Base-by-base conservation (phyloP, 2,113 vertebrate genomes). In the Neomonachus schauinslandi region DNA sequence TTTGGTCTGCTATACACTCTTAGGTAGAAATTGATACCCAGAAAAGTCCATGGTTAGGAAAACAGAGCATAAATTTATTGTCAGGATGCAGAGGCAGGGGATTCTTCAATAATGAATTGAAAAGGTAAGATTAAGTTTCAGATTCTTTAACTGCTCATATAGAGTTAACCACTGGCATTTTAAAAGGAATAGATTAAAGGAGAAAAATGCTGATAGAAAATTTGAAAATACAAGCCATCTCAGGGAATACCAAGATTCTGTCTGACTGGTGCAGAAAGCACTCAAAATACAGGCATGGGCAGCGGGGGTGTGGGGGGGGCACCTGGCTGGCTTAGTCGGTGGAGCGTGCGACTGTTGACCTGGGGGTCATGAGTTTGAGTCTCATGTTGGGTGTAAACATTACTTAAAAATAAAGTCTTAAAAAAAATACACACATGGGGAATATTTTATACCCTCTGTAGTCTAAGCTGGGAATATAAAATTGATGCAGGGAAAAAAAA, bases 41-140 rank as follows among this genome's bases (percentile, higher is more conserved):
- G 26, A 88, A 94, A 96, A 95, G 31, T 57, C 87, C 46, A 81
- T 49, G 63, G 33, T 61, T 95, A 84, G 84, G 91, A 69, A 93
- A 95, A 82, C 5, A 65, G 42, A 51, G 65, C 51, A 82, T 89
- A 95, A 77, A 86, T 67, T 72, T 81, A 87, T 57, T 92, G 31
- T 84, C 3, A 42, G 36, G 46, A 1, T 36, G 1, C 76, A 94
- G n/a, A 95, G 59, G 55, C 14, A 82, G 26, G 21, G 95, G 59
- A 90, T 22, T 67, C 39, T 55, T 92, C 63, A 26, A 39, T 79
- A 89, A 96, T 13, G n/a, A 95, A 76, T 42, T 51, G 2, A 53
- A 96, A 95, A 80, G 7, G 51, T 26, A 84, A 90, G 21, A 53
- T 24, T 49, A 51, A 65, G 28, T 53, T 91, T 89, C 49, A 65